Evolutionary conservation across 2,113 vertebrate species (phyloP), one percentile per base, ranked within the genome.

Genomic region (Scopus umbretta): DNA sequence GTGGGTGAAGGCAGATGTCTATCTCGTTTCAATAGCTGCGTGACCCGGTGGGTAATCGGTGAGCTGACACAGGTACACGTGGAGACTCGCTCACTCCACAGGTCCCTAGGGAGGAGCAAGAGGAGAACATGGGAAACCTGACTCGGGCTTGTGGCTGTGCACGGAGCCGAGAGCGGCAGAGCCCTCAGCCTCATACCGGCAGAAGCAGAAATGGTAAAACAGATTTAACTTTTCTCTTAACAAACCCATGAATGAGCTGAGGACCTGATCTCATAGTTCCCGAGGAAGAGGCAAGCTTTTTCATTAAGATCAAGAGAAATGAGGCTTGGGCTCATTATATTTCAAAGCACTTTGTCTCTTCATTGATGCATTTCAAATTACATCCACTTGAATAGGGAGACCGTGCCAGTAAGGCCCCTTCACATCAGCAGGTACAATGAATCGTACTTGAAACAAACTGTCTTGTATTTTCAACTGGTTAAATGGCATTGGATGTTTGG

Each of bases 291-390:
- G 16, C 8, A 13, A 68, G 15, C 47, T 63, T 92, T 74, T 90
- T 47, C 47, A 26, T 84, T 65, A 38, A 47, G 26, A 53, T 88
- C 17, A 63, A 86, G 52, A 79, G 40, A 58, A 92, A 25, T 0
- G 2, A 91, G 38, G 43, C 53, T 58, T 82, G 45, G 40, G 40
- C 73, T 95, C 11, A 0, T 62, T 49, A 16, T 76, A 19, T 90
- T 89, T 95, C 78, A 50, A 55, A 96, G 71, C 26, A 16, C 38
- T 94, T 62, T 80, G 40, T 76, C 42, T 93, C 75, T 84, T 55
- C 87, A 20, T 47, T 90, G 93, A 49, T 88, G 63, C 38, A 59
- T 71, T 89, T 80, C 53, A 32, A 66, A 62, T 82, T 85, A 32
- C 23, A 25, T 62, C 62, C 22, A 2, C 13, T 62, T 92, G 50